Conservation (phyloP, 2,888 invertebrate genomes). For the Agonum fuliginosum region DNA sequence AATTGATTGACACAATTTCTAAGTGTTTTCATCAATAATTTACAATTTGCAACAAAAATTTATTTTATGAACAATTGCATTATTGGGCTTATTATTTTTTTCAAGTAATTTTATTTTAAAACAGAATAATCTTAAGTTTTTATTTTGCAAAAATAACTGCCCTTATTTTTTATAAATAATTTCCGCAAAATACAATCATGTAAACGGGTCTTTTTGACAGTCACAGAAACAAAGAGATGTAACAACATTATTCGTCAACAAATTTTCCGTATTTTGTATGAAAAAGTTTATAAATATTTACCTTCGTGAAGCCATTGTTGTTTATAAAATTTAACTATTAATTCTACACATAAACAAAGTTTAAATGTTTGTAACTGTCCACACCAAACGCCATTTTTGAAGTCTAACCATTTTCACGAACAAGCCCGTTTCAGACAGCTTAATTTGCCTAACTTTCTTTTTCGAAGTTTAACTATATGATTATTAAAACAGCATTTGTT, state of each 20-base stretch:
- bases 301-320: conserved; percentile 56
- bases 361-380: conserved; percentile 55
- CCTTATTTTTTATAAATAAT: conserved; percentile 51
- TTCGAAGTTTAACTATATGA: conserved; percentile 7
- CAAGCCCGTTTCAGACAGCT: conserved; percentile 26
- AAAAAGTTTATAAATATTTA: conserved; percentile 43
- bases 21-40: conserved; percentile 35
- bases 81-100: not conserved
- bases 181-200: conserved; percentile 32
- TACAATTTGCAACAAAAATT: conserved; percentile 16
- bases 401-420: conserved; percentile 54
- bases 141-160: conserved; percentile 38
- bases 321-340: conserved; percentile 48
- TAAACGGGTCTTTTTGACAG: conserved; percentile 52
- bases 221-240: conserved; percentile 50
- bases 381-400: conserved; percentile 57
- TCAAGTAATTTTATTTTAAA: conserved; percentile 28
- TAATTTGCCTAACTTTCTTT: conserved; percentile 31
- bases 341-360: conserved; percentile 52
- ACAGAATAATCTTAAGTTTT: too few species aligned
- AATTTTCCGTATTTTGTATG: not conserved
- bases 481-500: conserved; percentile 13
- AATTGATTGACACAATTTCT: conserved; percentile 42
- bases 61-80: not conserved
- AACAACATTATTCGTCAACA: not conserved